Conservation (phyloP, 2,113 vertebrate genomes). For the Choloepus hoffmanni region DNA sequence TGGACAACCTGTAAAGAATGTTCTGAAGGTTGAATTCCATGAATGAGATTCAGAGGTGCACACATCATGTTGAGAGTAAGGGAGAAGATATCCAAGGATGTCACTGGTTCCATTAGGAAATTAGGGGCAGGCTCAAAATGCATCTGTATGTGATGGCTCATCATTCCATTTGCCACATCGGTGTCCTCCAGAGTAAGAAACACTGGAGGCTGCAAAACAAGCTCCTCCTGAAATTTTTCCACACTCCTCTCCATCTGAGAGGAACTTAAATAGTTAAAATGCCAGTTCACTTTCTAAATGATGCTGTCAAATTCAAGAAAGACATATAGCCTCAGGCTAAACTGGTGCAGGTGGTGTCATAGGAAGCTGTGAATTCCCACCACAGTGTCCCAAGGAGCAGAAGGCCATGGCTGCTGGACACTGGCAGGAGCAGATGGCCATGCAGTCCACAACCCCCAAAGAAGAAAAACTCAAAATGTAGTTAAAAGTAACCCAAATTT, state of each 20-base stretch:
- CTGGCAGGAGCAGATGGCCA: slow-evolving; percentile 93
- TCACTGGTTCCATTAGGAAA: slow-evolving; percentile 92
- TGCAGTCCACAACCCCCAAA: slow-evolving; percentile 92
- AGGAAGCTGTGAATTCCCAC: slow-evolving; percentile 95
- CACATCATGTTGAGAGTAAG: slow-evolving; percentile 98
- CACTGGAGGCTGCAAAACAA: too few relatives aligned
- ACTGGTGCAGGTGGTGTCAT: slow-evolving; percentile 87
- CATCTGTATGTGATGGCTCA: too few relatives aligned
- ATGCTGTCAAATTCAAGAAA: slow-evolving; percentile 93
- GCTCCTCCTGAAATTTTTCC: too few relatives aligned
- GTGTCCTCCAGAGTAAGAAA: too few relatives aligned
- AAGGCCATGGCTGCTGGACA: slow-evolving; percentile 94
- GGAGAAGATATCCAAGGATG: slow-evolving; percentile 93
- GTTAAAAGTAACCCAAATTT: not conserved
- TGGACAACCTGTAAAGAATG: slow-evolving; percentile 94
- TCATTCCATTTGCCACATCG: too few relatives aligned
- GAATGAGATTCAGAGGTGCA: slow-evolving; percentile 95
- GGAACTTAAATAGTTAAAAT: too few relatives aligned
- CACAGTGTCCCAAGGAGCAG: slow-evolving; percentile 96
- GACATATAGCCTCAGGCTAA: slow-evolving; percentile 94
- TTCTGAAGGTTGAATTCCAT: slow-evolving; percentile 95
- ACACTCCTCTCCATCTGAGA: too few relatives aligned
- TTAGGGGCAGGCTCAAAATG: slow-evolving; percentile 80
- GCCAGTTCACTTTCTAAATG: too few relatives aligned
- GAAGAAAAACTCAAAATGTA: slow-evolving; percentile 89